A percentile compares a stretch with the other conserved stretches of the same genome.
Evolutionary conservation across 2,113 vertebrate genomes (phyloP).

Genomic region (Equus quagga): DNA sequence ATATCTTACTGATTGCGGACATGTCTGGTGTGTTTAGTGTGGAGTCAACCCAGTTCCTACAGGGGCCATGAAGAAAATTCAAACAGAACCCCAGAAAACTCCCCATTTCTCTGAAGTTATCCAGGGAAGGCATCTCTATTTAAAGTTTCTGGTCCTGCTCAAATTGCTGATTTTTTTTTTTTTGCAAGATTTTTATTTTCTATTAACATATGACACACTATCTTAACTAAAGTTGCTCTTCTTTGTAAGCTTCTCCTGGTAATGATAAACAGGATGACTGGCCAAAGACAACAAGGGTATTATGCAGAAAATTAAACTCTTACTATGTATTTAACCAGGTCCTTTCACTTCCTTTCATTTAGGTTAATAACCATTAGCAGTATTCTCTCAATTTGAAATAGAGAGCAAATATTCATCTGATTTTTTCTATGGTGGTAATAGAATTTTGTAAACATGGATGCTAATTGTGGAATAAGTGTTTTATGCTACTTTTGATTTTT

Average conservation of each 20-base stretch:
- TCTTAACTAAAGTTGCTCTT: not conserved
- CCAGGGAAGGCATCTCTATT: not conserved
- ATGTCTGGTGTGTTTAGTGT: not conserved
- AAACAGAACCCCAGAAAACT: not conserved
- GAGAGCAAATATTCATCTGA: not conserved
- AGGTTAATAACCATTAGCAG: not conserved
- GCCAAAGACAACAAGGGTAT: not conserved
- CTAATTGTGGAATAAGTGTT: not conserved
- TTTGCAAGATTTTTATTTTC: slow-evolving; percentile 8
- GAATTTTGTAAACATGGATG: slow-evolving; percentile 24
- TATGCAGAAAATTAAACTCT: not conserved
- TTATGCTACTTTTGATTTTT: slow-evolving; percentile 74
- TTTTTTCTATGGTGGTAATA: not conserved
- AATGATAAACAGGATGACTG: not conserved
- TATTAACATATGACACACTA: not conserved
- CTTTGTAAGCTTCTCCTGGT: not conserved
- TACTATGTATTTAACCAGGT: not conserved
- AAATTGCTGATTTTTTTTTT: not conserved
- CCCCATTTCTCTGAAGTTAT: not conserved
- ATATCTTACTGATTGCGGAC: not conserved
- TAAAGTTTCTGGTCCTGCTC: not conserved
- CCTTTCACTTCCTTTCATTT: not conserved
- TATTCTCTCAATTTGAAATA: slow-evolving; percentile 2
- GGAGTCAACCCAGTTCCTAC: not conserved
- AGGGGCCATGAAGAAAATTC: not conserved